These are phyloP conservation scores for Oreochromis spilurus DNA, from an alignment of 2,113 vertebrate genomes.

Conservation along the genomic window DNA sequence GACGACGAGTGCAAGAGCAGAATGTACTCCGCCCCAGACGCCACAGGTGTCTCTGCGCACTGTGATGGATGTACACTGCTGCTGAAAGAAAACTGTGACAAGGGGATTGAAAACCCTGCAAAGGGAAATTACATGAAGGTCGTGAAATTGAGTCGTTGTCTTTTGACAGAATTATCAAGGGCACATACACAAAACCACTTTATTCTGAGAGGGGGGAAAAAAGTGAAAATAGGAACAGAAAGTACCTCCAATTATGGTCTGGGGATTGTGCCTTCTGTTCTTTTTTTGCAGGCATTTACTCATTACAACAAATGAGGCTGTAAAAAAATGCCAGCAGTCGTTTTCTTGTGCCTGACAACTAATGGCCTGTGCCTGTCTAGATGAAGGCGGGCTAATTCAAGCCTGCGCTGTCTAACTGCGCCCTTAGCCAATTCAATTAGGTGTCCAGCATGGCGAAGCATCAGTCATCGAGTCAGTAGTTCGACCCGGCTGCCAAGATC, in stretches of 20 bases:
- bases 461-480: slow-evolving; percentile 8
- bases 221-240: not conserved
- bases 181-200: not conserved
- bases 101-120: not conserved
- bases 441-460: not conserved
- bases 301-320: slow-evolving; percentile 30
- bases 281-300: slow-evolving; percentile 16
- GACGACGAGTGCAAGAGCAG: not conserved
- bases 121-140: not conserved
- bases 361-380: slow-evolving; percentile 10
- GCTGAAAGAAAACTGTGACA: not conserved
- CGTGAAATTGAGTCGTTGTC: not conserved
- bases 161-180: not conserved
- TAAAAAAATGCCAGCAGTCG: slow-evolving; percentile 22
- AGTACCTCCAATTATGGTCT: not conserved
- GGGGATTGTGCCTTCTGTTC: not conserved
- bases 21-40: not conserved
- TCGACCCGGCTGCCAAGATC: not conserved
- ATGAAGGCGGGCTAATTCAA: slow-evolving; percentile 19
- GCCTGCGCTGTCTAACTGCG: not conserved
- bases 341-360: slow-evolving; percentile 18
- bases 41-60: slow-evolving; percentile 28
- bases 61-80: not conserved
- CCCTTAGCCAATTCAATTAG: slow-evolving; percentile 35
- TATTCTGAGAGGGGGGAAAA: not conserved